A percentile compares a stretch with the other conserved stretches of the same genome.
Conservation (phyloP, 1,140 invertebrate genomes). For the Pogonomyrmex californicus region DNA sequence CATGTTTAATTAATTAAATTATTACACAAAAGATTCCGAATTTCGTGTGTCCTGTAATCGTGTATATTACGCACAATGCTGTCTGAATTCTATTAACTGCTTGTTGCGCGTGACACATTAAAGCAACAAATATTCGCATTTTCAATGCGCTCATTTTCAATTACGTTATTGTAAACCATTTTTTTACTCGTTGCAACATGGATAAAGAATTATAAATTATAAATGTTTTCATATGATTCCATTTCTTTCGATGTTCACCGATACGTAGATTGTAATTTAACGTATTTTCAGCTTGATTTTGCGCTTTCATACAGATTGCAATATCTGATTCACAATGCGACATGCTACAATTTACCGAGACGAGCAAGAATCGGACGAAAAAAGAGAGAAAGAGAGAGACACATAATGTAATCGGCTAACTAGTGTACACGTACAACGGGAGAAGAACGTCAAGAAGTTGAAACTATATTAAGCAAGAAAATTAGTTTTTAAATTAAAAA, state of each 20-base stretch:
- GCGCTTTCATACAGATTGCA: not conserved
- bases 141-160: slow-evolving; percentile 1
- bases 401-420: slow-evolving; percentile 34
- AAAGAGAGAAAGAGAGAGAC: not conserved
- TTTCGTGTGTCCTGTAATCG: slow-evolving; percentile 31
- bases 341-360: slow-evolving; percentile 29
- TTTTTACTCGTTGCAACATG: slow-evolving; percentile 21
- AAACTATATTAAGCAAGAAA: slow-evolving; percentile 40
- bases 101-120: slow-evolving; percentile 16
- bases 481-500: slow-evolving; percentile 43
- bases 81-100: slow-evolving; percentile 43
- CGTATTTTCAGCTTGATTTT: slow-evolving; percentile 28
- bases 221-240: slow-evolving; percentile 6
- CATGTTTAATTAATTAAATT: slow-evolving; percentile 57
- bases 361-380: slow-evolving; percentile 9
- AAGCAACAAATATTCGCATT: slow-evolving; percentile 39
- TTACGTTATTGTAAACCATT: slow-evolving; percentile 25
- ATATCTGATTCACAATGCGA: not conserved
- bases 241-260: not conserved
- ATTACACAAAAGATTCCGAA: slow-evolving; percentile 51
- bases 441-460: not conserved
- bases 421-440: not conserved
- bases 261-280: slow-evolving; percentile 5
- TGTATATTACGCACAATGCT: not conserved
- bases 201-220: slow-evolving; percentile 51